Evolutionary conservation across 2,113 vertebrate genomes (phyloP), one percentile per base, ranked within the genome.

Genomic region (Vidua macroura): DNA sequence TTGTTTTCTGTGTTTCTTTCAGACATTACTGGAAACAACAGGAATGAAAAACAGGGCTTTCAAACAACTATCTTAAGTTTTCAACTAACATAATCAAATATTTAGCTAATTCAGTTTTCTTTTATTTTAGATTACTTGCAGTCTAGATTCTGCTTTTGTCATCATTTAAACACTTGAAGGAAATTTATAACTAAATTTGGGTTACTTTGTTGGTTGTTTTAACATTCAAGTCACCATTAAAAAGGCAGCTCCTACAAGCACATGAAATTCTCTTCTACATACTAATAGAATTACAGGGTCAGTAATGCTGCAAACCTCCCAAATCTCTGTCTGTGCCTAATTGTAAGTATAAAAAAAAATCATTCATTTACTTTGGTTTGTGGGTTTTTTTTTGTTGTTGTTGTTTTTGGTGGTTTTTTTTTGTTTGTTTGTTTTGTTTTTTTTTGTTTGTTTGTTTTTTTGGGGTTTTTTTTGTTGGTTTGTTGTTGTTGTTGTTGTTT

Each of bases 41-140:
- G 31, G 39, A 96, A 93, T 90, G 46, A 77, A 70, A 83, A 95
- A 49, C 85, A 90, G 78, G 43, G 43, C 28, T 80, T 91, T 31
- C 35, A 82, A 79, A 91, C 68, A 87, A 67, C 48, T n/a, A 52
- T 76, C 70, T 76, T n/a, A 58, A 68, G 27, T 59, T 86, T 92
- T 90, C 76, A 83, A 77, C 51, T 93, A 83, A 67, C 18, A 81
- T 35, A 22, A 91, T 90, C 59, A 92, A 88, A 90, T 87, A 90
- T 58, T 93, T 73, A 51, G 23, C 49, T 92, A 95, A 90, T 90
- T 86, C 28, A 80, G 16, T 95, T 95, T 92, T 85, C 41, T 76
- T 86, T 81, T 58, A 55, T 76, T 95, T 87, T 53, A 62, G 37
- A 80, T 88, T 74, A 53, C 28, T 43, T 53, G 13, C 11, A 56